A percentile compares a stretch with the other conserved stretches of the same genome.
phyloP scores from a whole-genome alignment of 2,113 vertebrate genomes.

The Neogale vison region DNA sequence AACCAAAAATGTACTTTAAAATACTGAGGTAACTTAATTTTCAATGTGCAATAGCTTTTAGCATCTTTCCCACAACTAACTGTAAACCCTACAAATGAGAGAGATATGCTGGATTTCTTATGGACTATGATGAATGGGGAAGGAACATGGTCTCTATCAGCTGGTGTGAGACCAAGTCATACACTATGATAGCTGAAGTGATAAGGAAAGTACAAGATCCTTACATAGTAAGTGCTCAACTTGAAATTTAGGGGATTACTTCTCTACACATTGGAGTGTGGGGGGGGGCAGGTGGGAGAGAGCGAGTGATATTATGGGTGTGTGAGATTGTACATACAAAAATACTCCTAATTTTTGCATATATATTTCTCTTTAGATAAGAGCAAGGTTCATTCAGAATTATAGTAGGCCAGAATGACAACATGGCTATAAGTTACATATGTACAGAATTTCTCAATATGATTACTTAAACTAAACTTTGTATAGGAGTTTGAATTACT shows the following conservation, averaged over 20 bases:
- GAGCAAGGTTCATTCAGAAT: background rate
- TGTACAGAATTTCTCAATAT: background rate
- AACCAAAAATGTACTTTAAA: background rate
- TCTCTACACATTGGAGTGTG: background rate
- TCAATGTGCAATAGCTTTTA: background rate
- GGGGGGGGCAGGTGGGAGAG: no score
- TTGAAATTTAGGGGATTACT: background rate
- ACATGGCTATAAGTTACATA: background rate
- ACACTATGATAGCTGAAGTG: background rate
- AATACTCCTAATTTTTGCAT: background rate
- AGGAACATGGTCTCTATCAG: background rate
- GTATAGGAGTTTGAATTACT: background rate
- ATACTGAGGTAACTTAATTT: background rate
- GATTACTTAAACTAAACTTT: background rate
- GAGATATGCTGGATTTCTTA: background rate
- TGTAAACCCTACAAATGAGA: background rate
- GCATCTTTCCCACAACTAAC: background rate
- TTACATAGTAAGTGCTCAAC: background rate
- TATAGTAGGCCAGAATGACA: background rate
- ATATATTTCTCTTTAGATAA: background rate
- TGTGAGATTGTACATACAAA: background rate
- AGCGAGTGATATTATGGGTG: background rate
- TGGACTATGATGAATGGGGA: background rate
- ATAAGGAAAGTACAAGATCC: background rate
- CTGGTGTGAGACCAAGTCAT: background rate